These are phyloP conservation scores for Ptychochromis oligacanthus DNA, from an alignment of 2,113 vertebrate genomes.

Conservation along the genomic window DNA sequence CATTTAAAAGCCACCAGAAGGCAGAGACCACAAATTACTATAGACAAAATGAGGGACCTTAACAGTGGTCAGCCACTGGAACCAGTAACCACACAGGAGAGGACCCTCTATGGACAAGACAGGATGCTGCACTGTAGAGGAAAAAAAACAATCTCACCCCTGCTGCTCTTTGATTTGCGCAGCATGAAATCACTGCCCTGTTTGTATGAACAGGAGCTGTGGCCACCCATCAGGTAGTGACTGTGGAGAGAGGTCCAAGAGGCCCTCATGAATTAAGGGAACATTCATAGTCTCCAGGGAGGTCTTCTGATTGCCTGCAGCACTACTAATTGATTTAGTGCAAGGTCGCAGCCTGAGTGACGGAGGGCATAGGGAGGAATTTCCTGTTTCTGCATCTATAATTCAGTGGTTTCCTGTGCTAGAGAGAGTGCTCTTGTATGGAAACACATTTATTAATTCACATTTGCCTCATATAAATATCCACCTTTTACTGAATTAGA, in stretches of 20 bases:
- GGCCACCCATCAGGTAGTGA: slow-evolving; percentile 66
- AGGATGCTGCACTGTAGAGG: slow-evolving; percentile 34
- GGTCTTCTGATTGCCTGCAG: slow-evolving; percentile 73
- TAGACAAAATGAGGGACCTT: slow-evolving; percentile 16
- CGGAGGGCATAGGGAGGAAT: slow-evolving; percentile 75
- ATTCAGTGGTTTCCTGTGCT: slow-evolving; percentile 79
- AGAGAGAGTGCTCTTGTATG: neutral
- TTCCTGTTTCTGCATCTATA: slow-evolving; percentile 84
- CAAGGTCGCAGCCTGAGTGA: slow-evolving; percentile 78
- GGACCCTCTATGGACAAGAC: slow-evolving; percentile 28
- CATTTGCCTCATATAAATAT: neutral
- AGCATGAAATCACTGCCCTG: slow-evolving; percentile 49
- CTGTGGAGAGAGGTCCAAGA: slow-evolving; percentile 45
- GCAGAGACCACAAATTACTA: slow-evolving; percentile 1
- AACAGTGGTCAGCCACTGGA: slow-evolving; percentile 30
- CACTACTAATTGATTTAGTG: slow-evolving; percentile 81
- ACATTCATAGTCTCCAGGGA: slow-evolving; percentile 62
- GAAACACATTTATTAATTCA: slow-evolving; percentile 17
- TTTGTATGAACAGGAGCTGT: slow-evolving; percentile 28
- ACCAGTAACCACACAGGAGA: slow-evolving; percentile 41
- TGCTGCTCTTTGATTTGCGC: slow-evolving; percentile 49
- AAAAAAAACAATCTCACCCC: slow-evolving; percentile 31
- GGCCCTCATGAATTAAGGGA: slow-evolving; percentile 65
- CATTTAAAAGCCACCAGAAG: neutral
- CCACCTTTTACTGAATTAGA: neutral